Base-by-base conservation (phyloP, 1,140 invertebrate species). In the Delia radicum region DNA sequence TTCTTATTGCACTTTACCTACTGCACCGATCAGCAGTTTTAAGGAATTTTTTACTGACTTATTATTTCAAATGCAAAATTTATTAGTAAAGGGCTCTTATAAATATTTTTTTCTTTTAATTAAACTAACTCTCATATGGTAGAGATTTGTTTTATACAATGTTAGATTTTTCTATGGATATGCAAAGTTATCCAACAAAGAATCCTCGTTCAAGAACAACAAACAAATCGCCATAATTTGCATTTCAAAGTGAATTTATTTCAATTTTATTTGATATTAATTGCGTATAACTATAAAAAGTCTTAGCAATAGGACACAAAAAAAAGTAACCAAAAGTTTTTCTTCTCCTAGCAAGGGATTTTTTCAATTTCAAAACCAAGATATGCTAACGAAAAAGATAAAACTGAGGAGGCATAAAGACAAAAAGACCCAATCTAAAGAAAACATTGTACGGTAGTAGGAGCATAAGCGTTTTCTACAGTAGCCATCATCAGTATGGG, bases 191-290 rank as follows among this genome's bases (percentile, higher is more conserved):
- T n/a, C n/a, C n/a, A n/a, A n/a, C n/a, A n/a, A n/a, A n/a, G 48
- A 55, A 55, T 55, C 48, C 21, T 55, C 6, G n/a, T 48, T 48
- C 46, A 4, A 55, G 5, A 55, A 48, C 42, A 55, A 55, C 48
- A 21, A 55, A 18, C 77, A 74, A 78, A 78, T 78, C 75, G 77
- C 77, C 76, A 78, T 78, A 78, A 81, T 80, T 82, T 77, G 78
- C 79, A 79, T 77, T 81, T 77, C 77, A 77, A 82, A 76, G 77
- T 77, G 79, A 83, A 85, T 85, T 85, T 85, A 85, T 85, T 85
- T 85, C 81, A 83, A 83, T 85, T 85, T 81, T 82, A 83, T 85
- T 85, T 82, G 83, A 85, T 85, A 85, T 85, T 85, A 85, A 85
- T 85, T 85, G 83, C 83, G 80, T 81, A 74, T 79, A 81, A 80